phyloP scores from a whole-genome alignment of 2,113 vertebrate species.

The Poicephalus meyeri region DNA sequence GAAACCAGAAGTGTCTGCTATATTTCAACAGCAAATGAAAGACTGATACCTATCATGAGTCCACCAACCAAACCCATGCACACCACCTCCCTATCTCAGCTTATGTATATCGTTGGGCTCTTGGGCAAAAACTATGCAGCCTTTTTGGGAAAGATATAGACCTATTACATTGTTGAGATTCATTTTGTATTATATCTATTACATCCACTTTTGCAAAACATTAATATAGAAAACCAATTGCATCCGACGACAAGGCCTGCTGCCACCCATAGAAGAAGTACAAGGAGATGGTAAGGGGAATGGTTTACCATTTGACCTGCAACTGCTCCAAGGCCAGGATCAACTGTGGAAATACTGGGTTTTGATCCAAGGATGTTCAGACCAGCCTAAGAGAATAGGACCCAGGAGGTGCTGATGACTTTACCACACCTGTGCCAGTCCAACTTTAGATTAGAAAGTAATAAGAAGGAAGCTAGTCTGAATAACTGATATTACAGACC shows the following conservation, averaged over 20 bases:
- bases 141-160: not conserved
- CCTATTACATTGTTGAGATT: not conserved
- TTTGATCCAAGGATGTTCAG: not conserved
- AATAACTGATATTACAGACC: not conserved
- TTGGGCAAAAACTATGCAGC: not conserved
- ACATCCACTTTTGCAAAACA: not conserved
- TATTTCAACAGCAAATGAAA: not conserved
- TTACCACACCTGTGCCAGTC: not conserved
- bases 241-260: not conserved
- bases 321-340: not conserved
- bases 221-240: not conserved
- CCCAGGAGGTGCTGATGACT: not conserved
- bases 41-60: accelerated
- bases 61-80: not conserved
- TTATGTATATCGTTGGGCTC: not conserved
- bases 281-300: not conserved
- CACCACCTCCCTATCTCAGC: not conserved
- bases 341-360: not conserved
- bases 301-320: not conserved
- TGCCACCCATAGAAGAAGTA: not conserved
- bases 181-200: not conserved
- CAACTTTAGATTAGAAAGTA: not conserved
- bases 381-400: not conserved
- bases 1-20: not conserved
- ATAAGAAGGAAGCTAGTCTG: not conserved